A percentile compares a stretch with the other conserved stretches of the same genome.
These are phyloP conservation scores for Clistopyga incitator DNA, from an alignment of 2,888 invertebrate genomes.

Conservation along the genomic window DNA sequence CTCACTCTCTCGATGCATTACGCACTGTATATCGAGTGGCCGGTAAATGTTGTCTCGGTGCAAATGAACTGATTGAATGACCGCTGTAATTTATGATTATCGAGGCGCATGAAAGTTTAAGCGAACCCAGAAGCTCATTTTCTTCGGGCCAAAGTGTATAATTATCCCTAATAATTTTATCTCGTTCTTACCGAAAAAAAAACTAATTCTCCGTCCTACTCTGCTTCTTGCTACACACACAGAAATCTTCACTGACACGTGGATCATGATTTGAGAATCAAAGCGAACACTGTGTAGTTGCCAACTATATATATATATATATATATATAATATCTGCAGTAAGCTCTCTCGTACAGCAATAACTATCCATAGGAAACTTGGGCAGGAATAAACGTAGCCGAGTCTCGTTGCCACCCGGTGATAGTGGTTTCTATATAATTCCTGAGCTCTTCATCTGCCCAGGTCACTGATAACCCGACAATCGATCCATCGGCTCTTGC, in stretches of 20 bases:
- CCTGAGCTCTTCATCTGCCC: slow-evolving; percentile 2
- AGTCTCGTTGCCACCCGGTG: slow-evolving; percentile 46
- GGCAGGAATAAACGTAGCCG: slow-evolving; percentile 43
- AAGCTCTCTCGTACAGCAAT: not conserved
- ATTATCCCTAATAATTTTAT: slow-evolving; percentile 15
- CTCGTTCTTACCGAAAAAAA: not conserved
- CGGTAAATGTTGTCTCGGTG: not conserved
- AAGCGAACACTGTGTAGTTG: slow-evolving; percentile 14
- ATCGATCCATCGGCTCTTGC: not conserved
- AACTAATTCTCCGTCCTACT: not conserved
- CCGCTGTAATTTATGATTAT: slow-evolving; percentile 10
- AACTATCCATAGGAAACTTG: slow-evolving; percentile 27
- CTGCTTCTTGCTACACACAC: not conserved
- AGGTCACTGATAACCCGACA: not conserved
- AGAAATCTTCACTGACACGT: slow-evolving; percentile 17
- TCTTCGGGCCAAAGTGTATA: not conserved
- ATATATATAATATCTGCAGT: not conserved
- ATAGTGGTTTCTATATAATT: slow-evolving; percentile 17
- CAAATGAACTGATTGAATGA: not conserved
- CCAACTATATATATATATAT: not conserved
- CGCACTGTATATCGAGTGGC: not conserved
- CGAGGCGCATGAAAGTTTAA: not conserved
- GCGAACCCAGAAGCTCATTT: not conserved
- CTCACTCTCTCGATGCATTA: not conserved
- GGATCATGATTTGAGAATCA: slow-evolving; percentile 30